Evolutionary conservation across 2,888 invertebrate genomes (phyloP).

Genomic region (Eupithecia abbreviata): DNA sequence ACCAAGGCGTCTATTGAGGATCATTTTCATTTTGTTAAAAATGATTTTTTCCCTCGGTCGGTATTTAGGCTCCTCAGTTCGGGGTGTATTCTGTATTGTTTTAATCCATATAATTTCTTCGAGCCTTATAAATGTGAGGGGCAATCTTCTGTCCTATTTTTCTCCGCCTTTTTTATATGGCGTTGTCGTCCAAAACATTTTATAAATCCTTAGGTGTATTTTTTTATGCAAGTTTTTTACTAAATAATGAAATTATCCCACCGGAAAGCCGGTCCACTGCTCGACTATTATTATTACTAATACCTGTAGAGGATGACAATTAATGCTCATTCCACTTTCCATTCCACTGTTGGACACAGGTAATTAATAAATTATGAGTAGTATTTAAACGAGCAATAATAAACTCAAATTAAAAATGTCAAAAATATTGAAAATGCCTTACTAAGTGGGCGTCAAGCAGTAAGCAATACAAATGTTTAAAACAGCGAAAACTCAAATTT

Average conservation of each 20-base stretch:
- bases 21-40: background rate
- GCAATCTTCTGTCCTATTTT: background rate
- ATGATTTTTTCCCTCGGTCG: background rate
- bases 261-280: background rate
- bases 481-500: no score
- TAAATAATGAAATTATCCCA: background rate
- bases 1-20: background rate
- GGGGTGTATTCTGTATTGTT: background rate
- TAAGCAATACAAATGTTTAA: no score
- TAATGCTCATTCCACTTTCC: background rate
- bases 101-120: background rate
- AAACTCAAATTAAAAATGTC: no score
- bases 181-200: no score
- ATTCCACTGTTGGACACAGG: background rate
- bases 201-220: no score
- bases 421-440: no score
- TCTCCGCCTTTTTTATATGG: background rate
- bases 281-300: background rate
- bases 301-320: background rate
- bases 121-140: background rate
- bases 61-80: background rate
- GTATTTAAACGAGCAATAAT: no score
- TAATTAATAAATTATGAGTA: background rate
- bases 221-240: no score
- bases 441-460: no score